These are phyloP conservation scores for Elysia crispata DNA, from an alignment of 2,888 invertebrate species.

Conservation along the genomic window DNA sequence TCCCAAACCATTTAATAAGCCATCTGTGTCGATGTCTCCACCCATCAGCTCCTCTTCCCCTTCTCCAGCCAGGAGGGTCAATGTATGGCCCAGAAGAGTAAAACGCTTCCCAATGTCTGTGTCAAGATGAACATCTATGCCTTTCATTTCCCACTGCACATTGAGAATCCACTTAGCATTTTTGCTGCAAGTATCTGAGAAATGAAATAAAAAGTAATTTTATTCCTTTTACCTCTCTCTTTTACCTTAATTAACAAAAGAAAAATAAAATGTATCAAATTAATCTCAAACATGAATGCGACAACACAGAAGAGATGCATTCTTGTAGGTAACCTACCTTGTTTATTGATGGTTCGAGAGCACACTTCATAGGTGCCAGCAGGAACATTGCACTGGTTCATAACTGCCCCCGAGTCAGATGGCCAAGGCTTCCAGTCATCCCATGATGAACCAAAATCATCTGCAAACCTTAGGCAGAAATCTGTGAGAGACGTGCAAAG, in stretches of 20 bases:
- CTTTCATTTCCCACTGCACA: slow-evolving; percentile 99
- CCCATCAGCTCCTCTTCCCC: slow-evolving; percentile 76
- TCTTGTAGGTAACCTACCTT: slow-evolving; percentile 71
- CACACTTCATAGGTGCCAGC: slow-evolving; percentile 99
- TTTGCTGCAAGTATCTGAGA: slow-evolving; percentile 61
- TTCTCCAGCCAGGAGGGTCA: slow-evolving; percentile 94
- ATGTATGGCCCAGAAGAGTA: slow-evolving; percentile 94
- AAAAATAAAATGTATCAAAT: too few relatives aligned
- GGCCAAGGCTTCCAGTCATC: slow-evolving; percentile 97
- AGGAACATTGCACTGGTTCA: slow-evolving; percentile 91
- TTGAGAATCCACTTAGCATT: slow-evolving; percentile 98
- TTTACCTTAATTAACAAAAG: too few relatives aligned
- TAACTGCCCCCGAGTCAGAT: slow-evolving; percentile 66
- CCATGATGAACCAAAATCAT: slow-evolving; percentile 96
- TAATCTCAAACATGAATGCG: too few relatives aligned
- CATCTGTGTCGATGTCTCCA: too few relatives aligned
- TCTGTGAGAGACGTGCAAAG: slow-evolving; percentile 55
- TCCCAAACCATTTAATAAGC: too few relatives aligned
- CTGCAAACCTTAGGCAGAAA: slow-evolving; percentile 91
- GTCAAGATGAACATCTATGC: slow-evolving; percentile 96
- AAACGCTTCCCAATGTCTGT: slow-evolving; percentile 97
- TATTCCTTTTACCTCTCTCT: too few relatives aligned
- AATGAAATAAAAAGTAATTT: background rate
- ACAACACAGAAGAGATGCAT: too few relatives aligned
- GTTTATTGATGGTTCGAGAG: slow-evolving; percentile 92